These are phyloP conservation scores for Poecilia picta DNA, from an alignment of 2,797 vertebrate species.

Conservation along the genomic window DNA sequence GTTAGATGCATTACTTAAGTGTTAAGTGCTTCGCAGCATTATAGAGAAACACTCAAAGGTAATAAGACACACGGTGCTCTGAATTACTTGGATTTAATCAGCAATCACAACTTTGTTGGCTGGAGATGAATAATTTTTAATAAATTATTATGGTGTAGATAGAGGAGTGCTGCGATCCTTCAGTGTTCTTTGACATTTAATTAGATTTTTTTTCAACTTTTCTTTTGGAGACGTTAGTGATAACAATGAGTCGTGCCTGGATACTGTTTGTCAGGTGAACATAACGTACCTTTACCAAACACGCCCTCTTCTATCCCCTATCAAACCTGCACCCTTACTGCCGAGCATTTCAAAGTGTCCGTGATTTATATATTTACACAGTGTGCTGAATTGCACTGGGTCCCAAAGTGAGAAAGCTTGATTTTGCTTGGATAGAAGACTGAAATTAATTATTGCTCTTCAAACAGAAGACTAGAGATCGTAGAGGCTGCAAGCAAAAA, in stretches of 20 bases:
- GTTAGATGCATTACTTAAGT: conserved; percentile 64
- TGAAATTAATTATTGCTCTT: conserved; percentile 67
- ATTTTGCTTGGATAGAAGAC: conserved; percentile 56
- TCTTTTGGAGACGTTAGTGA: conserved; percentile 33
- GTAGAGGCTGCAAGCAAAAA: conserved; percentile 68
- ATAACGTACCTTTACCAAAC: conserved; percentile 22
- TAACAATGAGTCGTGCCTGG: conserved; percentile 11
- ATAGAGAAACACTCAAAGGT: conserved; percentile 59
- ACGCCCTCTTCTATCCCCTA: conserved; percentile 43
- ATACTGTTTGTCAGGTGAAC: conserved; percentile 24
- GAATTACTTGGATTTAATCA: conserved; percentile 69
- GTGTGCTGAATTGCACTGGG: conserved; percentile 46
- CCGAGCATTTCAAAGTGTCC: conserved; percentile 22
- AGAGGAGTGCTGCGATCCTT: conserved; percentile 15
- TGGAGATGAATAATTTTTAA: conserved; percentile 40
- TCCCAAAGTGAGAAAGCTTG: conserved; percentile 53
- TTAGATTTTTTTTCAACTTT: conserved; percentile 14
- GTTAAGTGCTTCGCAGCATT: conserved; percentile 62
- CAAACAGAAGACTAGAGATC: conserved; percentile 56
- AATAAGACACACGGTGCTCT: conserved; percentile 48
- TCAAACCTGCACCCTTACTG: conserved; percentile 33
- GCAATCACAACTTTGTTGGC: conserved; percentile 38
- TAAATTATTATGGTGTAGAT: conserved; percentile 42
- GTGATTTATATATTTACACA: conserved; percentile 40
- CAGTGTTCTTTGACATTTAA: conserved; percentile 20